These are phyloP conservation scores for Darevskia mixta DNA, from an alignment of 2,797 vertebrate species.

Conservation along the genomic window DNA sequence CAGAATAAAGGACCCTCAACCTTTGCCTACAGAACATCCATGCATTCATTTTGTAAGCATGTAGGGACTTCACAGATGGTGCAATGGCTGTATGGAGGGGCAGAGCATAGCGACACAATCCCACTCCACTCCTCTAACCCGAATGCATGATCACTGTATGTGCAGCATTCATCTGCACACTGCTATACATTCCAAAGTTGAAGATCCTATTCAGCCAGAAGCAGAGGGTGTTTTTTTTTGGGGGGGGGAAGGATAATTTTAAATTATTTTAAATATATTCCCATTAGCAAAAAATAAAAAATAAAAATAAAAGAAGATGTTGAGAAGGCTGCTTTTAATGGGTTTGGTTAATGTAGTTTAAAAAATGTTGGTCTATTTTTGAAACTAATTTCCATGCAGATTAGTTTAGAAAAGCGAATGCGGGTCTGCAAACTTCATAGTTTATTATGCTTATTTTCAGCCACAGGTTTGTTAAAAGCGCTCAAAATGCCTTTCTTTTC, in stretches of 20 bases:
- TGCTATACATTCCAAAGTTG: slow-evolving; percentile 9
- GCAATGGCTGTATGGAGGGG: neutral
- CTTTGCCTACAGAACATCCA: neutral
- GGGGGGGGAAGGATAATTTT: slow-evolving; percentile 17
- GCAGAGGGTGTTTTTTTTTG: slow-evolving; percentile 27
- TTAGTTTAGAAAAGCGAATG: slow-evolving; percentile 16
- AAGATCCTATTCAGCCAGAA: slow-evolving; percentile 23
- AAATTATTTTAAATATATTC: slow-evolving; percentile 49
- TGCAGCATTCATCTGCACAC: slow-evolving; percentile 24
- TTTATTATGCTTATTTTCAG: slow-evolving; percentile 36
- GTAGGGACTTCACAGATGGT: neutral
- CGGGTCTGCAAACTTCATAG: neutral
- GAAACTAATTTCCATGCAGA: slow-evolving; percentile 48
- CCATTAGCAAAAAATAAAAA: neutral
- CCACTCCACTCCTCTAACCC: neutral
- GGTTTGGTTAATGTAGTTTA: neutral
- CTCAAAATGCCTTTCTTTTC: neutral
- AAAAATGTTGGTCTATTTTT: neutral
- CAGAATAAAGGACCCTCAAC: neutral
- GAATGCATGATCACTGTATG: neutral
- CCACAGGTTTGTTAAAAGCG: slow-evolving; percentile 7
- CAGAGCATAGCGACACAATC: neutral
- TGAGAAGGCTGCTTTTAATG: slow-evolving; percentile 32
- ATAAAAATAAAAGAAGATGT: neutral
- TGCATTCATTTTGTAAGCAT: neutral